Evolutionary conservation across 2,797 vertebrate species (phyloP), one percentile per base, ranked within the genome.

Genomic region (Ibycter americanus): DNA sequence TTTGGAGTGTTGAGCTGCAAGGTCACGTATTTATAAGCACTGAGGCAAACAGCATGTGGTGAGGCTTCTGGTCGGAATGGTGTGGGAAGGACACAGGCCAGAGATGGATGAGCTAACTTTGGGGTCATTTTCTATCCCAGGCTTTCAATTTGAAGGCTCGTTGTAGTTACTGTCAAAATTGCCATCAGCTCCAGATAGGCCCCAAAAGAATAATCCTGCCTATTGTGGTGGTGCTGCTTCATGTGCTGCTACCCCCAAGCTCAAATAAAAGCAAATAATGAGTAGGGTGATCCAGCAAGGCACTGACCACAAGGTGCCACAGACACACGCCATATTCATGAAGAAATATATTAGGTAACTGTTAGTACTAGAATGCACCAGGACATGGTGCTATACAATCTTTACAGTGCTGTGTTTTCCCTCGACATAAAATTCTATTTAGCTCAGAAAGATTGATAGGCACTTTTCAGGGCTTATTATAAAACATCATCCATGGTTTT

Each of bases 1-100:
- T 76, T 11, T n/a, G 0, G 32, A 58, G 61, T 4, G 1, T 0
- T 2, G 18, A 14, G 74, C 62, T 15, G 42, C 1, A 1, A 29
- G 17, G 44, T 4, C 1, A 4, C 3, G 9, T 5, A 3, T 47
- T 42, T 63, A 6, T 4, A n/a, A 44, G 15, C 25, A 18, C 46
- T 26, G 6, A 12, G 21, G 31, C 22, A 29, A 40, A 51, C 7
- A 40, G 29, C 42, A 5, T 0, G 9, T 5, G 31, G 83, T 1
- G 9, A 52, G 32, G 29, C 5, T 65, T 40, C 54, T n/a, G 44
- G 46, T 5, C 3, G 3, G 47, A 44, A 32, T 2, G 29, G 42
- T 11, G 18, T 3, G 32, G 61, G 55, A 38, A 76, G 66, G 61
- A 65, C 26, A 40, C 7, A 6, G 12, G 17, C 2, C 1, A 76